phyloP scores from a whole-genome alignment of 1,140 invertebrate genomes.

The Araneus ventricosus region DNA sequence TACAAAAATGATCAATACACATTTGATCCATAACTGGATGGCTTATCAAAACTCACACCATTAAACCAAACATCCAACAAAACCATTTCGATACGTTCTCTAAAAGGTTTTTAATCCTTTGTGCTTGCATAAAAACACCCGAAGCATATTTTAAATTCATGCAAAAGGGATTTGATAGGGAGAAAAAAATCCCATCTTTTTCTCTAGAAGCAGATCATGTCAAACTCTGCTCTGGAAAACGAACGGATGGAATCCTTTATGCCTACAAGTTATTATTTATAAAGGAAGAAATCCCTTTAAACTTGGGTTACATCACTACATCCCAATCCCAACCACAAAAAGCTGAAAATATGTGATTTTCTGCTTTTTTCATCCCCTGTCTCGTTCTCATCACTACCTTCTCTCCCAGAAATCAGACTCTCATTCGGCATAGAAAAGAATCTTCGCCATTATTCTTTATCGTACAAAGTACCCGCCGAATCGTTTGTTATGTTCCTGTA shows the following conservation, averaged over 20 bases:
- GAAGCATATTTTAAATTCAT: slow-evolving; percentile 9
- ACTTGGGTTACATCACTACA: background rate
- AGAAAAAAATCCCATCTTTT: background rate
- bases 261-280: slow-evolving; percentile 16
- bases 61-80: background rate
- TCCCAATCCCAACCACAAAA: slow-evolving; percentile 14
- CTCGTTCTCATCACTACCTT: background rate
- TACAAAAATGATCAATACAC: too few relatives aligned
- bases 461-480: slow-evolving; percentile 28
- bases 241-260: background rate
- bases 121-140: background rate
- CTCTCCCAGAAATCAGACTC: slow-evolving; percentile 22
- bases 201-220: background rate
- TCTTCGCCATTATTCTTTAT: slow-evolving; percentile 57
- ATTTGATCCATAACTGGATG: too few relatives aligned
- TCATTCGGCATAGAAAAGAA: background rate
- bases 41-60: background rate
- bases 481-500: slow-evolving; percentile 56
- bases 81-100: background rate
- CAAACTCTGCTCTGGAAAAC: background rate
- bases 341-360: slow-evolving; percentile 39
- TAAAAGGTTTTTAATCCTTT: slow-evolving; percentile 37
- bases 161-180: background rate
- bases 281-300: slow-evolving; percentile 30
- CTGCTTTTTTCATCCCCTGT: background rate